These are phyloP conservation scores for Orthosia gothica DNA, from an alignment of 2,888 invertebrate species.

Conservation along the genomic window DNA sequence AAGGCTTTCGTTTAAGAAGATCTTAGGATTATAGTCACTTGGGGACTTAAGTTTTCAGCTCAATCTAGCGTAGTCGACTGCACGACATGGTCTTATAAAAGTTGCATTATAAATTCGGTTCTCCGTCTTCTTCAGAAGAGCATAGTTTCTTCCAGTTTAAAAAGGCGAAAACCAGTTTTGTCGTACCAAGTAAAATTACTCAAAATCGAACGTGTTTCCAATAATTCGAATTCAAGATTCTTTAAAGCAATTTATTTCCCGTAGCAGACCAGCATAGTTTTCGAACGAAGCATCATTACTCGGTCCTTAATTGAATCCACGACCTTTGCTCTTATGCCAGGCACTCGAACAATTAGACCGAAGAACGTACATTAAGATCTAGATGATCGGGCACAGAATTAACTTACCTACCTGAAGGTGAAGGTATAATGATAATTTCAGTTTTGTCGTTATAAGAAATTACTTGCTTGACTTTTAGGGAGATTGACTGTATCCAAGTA, in stretches of 20 bases:
- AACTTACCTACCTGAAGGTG: constrained; percentile 12
- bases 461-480: background rate
- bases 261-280: constrained; percentile 10
- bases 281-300: constrained; percentile 30
- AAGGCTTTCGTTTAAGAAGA: constrained; percentile 33
- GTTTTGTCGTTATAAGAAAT: background rate
- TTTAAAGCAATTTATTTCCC: constrained; percentile 14
- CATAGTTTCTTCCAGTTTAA: background rate
- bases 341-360: constrained; percentile 43
- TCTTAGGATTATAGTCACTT: constrained; percentile 34
- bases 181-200: background rate
- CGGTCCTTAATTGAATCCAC: constrained; percentile 50
- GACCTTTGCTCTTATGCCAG: constrained; percentile 53
- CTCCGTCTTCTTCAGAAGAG: background rate
- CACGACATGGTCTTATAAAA: constrained; percentile 26
- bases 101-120: constrained; percentile 17
- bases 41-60: constrained; percentile 33
- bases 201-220: constrained; percentile 2
- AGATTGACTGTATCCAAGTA: background rate
- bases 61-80: constrained; percentile 22
- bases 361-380: constrained; percentile 41
- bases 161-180: background rate
- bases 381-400: constrained; percentile 26
- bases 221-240: background rate
- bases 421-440: background rate